A percentile compares a stretch with the other conserved stretches of the same genome.
phyloP scores from a whole-genome alignment of 2,797 vertebrate species.

The Varecia variegata region DNA sequence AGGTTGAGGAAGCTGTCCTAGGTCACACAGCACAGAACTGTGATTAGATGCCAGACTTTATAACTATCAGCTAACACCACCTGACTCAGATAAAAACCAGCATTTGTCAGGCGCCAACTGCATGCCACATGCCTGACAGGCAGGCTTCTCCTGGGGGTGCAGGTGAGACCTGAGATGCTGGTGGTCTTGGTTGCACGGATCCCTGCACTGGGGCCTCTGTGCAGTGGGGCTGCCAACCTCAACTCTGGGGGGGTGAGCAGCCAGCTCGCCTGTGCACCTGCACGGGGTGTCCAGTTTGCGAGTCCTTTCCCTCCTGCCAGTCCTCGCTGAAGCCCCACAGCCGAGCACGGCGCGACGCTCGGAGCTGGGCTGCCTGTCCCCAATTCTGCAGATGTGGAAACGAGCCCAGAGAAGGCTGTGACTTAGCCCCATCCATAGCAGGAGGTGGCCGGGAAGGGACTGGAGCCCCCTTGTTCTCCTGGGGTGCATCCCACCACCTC shows the following conservation, averaged over 20 bases:
- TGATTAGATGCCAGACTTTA: not conserved
- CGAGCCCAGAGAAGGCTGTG: not conserved
- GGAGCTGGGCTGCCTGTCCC: not conserved
- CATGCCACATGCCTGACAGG: not conserved
- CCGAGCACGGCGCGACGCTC: not conserved
- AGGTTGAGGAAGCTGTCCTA: not conserved
- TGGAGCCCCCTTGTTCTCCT: not conserved
- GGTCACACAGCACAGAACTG: not conserved
- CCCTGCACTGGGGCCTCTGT: not conserved
- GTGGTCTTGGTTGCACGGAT: not conserved
- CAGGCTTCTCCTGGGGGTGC: not conserved
- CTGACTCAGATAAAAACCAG: not conserved
- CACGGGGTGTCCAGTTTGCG: not conserved
- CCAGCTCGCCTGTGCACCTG: not conserved
- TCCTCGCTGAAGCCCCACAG: not conserved
- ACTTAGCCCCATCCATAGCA: not conserved
- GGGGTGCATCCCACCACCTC: fast-evolving
- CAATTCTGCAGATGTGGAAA: not conserved
- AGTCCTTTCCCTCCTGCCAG: not conserved
- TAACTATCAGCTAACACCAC: not conserved
- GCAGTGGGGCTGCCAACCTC: not conserved
- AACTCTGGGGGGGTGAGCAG: not conserved
- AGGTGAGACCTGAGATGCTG: not conserved
- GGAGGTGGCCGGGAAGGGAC: not conserved
- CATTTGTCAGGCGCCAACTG: not conserved